A percentile compares a stretch with the other conserved stretches of the same genome.
These are phyloP conservation scores for Trichosurus vulpecula DNA, from an alignment of 2,797 vertebrate genomes.

Conservation along the genomic window DNA sequence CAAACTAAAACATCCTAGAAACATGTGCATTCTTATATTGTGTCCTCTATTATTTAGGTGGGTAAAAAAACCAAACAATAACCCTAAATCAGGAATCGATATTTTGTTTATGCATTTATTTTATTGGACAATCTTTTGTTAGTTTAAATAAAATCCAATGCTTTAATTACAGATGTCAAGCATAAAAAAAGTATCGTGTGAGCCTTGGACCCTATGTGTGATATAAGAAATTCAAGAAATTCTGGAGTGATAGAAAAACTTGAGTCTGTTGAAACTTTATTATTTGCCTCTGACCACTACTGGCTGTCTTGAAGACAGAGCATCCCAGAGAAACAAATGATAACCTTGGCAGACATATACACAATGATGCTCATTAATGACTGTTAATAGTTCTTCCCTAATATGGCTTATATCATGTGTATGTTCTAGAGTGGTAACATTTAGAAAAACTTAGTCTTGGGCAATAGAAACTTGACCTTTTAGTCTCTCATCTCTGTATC, in stretches of 20 bases:
- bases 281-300: background rate
- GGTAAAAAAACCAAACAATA: background rate
- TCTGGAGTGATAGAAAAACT: background rate
- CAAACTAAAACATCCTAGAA: background rate
- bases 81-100: background rate
- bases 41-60: background rate
- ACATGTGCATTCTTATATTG: background rate
- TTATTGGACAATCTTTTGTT: background rate
- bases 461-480: background rate
- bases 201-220: background rate
- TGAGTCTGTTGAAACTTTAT: background rate
- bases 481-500: background rate
- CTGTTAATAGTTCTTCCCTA: background rate
- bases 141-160: background rate
- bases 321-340: background rate
- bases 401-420: background rate
- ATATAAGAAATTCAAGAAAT: background rate
- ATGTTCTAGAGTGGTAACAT: background rate
- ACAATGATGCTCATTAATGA: background rate
- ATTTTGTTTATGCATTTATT: background rate
- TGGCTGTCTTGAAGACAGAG: constrained; percentile 12
- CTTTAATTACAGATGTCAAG: background rate
- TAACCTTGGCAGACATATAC: background rate
- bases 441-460: background rate
- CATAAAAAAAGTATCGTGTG: background rate